A percentile compares a stretch with the other conserved stretches of the same genome.
These are phyloP conservation scores for Metacarcinus magister DNA, from an alignment of 2,888 invertebrate genomes.

Conservation along the genomic window DNA sequence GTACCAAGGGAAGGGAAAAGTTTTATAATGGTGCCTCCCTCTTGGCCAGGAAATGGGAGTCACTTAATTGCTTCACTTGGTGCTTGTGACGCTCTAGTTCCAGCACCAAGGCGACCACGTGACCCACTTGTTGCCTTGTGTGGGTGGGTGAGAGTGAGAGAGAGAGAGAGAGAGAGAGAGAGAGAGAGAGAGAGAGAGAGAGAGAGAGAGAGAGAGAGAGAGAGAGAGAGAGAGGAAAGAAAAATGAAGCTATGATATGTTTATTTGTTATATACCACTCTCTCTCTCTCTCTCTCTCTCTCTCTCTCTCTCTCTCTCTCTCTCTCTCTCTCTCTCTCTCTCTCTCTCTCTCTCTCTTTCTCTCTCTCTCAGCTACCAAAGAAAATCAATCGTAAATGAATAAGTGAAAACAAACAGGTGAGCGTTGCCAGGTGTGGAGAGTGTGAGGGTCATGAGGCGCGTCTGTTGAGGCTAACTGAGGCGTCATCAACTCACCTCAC, in stretches of 20 bases:
- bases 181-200: background rate
- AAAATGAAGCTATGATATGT: background rate
- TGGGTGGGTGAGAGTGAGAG: background rate
- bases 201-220: background rate
- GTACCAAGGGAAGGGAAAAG: background rate
- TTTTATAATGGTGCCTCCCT: background rate
- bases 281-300: background rate
- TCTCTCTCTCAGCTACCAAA: background rate
- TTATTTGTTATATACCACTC: no score
- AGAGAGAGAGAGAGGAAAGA: background rate
- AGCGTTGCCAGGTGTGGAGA: no score
- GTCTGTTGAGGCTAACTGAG: no score
- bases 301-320: conserved; percentile 6
- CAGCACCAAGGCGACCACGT: background rate
- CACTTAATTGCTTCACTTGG: background rate
- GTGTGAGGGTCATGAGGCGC: no score
- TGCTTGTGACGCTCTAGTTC: background rate
- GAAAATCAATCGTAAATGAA: background rate
- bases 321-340: conserved; percentile 26
- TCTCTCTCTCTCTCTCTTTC: conserved; percentile 15
- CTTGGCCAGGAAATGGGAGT: background rate
- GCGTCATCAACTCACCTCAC: no score
- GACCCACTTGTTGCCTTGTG: background rate
- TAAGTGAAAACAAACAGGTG: no score
- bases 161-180: conserved; percentile 9